Evolutionary conservation across 2,797 vertebrate species (phyloP).

Genomic region (Sternotherus odoratus): DNA sequence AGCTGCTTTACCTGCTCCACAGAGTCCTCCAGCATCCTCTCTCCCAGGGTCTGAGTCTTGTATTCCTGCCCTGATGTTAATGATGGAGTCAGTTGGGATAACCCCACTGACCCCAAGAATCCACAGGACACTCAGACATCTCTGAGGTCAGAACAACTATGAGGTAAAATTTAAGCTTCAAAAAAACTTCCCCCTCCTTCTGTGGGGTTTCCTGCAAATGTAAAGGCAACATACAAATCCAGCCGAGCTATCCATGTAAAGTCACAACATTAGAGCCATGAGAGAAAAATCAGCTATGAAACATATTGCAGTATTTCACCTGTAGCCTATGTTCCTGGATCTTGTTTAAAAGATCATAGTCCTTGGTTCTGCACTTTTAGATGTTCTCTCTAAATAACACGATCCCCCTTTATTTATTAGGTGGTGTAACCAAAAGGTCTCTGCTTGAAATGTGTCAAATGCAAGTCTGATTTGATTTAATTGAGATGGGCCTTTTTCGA

Average conservation of each 20-base stretch:
- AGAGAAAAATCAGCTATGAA: background rate
- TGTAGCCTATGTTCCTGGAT: accelerated
- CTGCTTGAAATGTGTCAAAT: background rate
- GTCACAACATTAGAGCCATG: background rate
- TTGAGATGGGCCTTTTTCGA: background rate
- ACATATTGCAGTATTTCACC: accelerated
- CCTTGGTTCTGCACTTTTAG: background rate
- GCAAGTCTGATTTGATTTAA: background rate
- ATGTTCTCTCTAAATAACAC: background rate
- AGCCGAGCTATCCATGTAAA: accelerated
- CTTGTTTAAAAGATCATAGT: background rate
- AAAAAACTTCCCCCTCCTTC: background rate
- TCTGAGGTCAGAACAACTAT: background rate
- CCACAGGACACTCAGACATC: background rate
- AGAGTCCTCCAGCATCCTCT: too few relatives aligned
- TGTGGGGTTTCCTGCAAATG: background rate
- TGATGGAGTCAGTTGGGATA: background rate
- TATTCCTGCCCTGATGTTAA: background rate
- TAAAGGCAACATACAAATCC: background rate
- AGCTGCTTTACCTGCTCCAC: too few relatives aligned
- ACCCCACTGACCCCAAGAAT: background rate
- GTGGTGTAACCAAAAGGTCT: background rate
- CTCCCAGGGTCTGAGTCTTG: too few relatives aligned
- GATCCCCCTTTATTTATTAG: background rate
- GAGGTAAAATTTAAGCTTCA: background rate